These are phyloP conservation scores for Mergus octosetaceus DNA, from an alignment of 2,797 vertebrate species.

Conservation along the genomic window DNA sequence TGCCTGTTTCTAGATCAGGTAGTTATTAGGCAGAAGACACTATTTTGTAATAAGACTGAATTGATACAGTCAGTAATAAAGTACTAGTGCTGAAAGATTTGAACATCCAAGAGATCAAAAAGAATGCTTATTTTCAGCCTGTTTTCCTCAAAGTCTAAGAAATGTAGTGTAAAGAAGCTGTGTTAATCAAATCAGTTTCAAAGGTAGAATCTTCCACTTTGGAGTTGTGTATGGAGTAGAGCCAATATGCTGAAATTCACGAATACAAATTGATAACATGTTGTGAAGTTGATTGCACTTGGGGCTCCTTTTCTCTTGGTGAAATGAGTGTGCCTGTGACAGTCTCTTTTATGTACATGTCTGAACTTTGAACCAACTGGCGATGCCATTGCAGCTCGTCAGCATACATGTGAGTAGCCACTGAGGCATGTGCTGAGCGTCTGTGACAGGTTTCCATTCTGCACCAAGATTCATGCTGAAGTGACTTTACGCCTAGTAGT, in stretches of 20 bases:
- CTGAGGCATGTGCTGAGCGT: background rate
- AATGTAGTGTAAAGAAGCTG: background rate
- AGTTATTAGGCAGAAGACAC: conserved; percentile 13
- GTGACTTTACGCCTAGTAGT: background rate
- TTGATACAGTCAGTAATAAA: conserved; percentile 34
- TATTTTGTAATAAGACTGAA: background rate
- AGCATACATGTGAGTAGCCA: fast-evolving
- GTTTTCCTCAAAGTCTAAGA: conserved; percentile 9
- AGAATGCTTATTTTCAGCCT: conserved; percentile 19
- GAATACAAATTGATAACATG: background rate
- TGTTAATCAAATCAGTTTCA: conserved; percentile 43
- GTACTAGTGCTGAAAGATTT: conserved; percentile 2
- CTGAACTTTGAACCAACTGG: background rate
- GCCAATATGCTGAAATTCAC: background rate
- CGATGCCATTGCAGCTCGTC: fast-evolving
- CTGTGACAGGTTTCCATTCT: fast-evolving
- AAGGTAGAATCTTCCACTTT: background rate
- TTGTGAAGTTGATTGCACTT: fast-evolving
- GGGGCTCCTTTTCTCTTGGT: background rate
- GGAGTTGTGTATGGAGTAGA: fast-evolving
- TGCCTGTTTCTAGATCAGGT: background rate
- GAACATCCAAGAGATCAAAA: conserved; percentile 54
- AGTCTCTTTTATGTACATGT: background rate
- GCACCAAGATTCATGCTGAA: background rate
- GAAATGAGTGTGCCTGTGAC: fast-evolving